Percentiles rank a stretch among this genome's conserved stretches.
Evolutionary conservation across 2,797 vertebrate genomes (phyloP).

Genomic region (Rhinophrynus dorsalis): DNA sequence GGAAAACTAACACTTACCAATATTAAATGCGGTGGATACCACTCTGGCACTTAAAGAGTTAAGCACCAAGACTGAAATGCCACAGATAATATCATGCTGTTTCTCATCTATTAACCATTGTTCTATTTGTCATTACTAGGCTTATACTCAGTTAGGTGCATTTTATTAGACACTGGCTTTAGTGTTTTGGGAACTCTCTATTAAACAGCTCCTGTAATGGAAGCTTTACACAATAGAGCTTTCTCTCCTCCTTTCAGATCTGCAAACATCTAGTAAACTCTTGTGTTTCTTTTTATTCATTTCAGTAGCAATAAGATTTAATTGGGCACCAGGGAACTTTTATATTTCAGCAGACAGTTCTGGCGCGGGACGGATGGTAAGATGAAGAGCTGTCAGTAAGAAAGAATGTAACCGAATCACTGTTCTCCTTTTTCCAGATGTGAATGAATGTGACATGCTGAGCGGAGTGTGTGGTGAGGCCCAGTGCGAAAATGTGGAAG

Average conservation of each 20-base stretch:
- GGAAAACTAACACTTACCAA: too few species aligned
- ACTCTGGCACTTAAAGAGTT: too few species aligned
- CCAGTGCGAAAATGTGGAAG: slow-evolving; percentile 87
- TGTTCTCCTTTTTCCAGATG: slow-evolving; percentile 73
- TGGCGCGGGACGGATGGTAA: slow-evolving; percentile 46
- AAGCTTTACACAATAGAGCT: neutral
- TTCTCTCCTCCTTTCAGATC: neutral
- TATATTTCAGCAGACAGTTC: slow-evolving; percentile 38
- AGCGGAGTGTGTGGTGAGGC: slow-evolving; percentile 89
- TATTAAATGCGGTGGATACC: too few species aligned
- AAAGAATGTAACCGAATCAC: slow-evolving; percentile 40
- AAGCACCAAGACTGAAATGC: too few species aligned
- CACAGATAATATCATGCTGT: too few species aligned
- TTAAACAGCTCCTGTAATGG: too few species aligned
- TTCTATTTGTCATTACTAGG: too few species aligned
- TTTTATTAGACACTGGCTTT: too few species aligned
- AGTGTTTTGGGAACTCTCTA: too few species aligned
- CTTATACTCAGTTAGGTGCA: too few species aligned
- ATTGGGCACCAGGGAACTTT: slow-evolving; percentile 41
- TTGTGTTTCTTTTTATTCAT: slow-evolving; percentile 39
- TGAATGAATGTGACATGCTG: slow-evolving; percentile 92
- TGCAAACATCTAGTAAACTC: neutral
- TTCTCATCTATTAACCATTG: too few species aligned
- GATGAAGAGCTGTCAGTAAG: slow-evolving; percentile 40
- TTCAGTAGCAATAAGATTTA: slow-evolving; percentile 40